These are phyloP conservation scores for Scrobipalpa atriplicella DNA, from an alignment of 2,888 invertebrate species.

Conservation along the genomic window DNA sequence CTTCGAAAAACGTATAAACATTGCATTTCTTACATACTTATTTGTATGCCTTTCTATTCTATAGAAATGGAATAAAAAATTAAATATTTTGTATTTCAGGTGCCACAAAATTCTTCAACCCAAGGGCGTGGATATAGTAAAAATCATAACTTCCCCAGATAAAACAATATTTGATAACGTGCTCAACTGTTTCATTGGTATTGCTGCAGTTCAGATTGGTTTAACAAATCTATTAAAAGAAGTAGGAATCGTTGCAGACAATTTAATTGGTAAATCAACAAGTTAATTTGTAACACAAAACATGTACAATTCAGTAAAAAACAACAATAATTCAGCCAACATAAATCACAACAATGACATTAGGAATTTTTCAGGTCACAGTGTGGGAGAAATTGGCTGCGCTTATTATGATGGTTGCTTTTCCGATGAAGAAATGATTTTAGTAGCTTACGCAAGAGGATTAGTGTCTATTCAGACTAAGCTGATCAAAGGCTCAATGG, in stretches of 20 bases:
- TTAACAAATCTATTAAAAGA: constrained; percentile 84
- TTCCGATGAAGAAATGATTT: constrained; percentile 9
- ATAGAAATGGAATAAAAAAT: background rate
- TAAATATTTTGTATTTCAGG: background rate
- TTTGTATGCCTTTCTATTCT: too few species aligned
- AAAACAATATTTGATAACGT: constrained; percentile 84
- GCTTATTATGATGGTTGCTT: constrained; percentile 17
- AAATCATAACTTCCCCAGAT: constrained; percentile 84
- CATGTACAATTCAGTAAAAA: too few species aligned
- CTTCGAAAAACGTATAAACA: too few species aligned
- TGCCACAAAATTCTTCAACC: constrained; percentile 63
- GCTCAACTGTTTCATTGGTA: constrained; percentile 87
- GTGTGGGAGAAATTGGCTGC: constrained; percentile 15
- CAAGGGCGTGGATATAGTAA: constrained; percentile 84
- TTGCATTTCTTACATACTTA: too few species aligned
- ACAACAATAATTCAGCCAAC: too few species aligned
- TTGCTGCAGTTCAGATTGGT: constrained; percentile 86
- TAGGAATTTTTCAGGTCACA: constrained; percentile 16
- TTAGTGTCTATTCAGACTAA: background rate
- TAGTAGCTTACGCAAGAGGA: constrained; percentile 3
- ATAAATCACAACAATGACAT: too few species aligned
- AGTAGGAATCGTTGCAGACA: constrained; percentile 86
- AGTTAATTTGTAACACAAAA: too few species aligned
- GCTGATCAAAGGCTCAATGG: constrained; percentile 15
- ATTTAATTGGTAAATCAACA: constrained; percentile 87